phyloP scores from a whole-genome alignment of 2,113 vertebrate genomes.

The Heptranchias perlo region DNA sequence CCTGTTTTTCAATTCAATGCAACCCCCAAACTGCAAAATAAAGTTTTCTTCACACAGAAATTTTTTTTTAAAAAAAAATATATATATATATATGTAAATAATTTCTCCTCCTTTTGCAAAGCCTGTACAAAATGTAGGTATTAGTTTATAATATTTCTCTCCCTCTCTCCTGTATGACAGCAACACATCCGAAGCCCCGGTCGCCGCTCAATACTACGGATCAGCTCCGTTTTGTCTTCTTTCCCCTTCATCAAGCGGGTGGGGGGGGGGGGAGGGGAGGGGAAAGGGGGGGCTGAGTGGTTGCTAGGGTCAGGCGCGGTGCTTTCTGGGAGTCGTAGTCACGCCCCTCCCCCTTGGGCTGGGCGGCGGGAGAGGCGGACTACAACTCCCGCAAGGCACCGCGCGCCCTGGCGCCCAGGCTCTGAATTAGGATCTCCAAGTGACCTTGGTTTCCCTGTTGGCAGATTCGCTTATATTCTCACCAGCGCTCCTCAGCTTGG shows the following conservation, averaged over 20 bases:
- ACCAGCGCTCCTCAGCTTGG: too few relatives aligned
- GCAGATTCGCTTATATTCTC: too few relatives aligned
- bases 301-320: constrained; percentile 9
- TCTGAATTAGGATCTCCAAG: too few relatives aligned
- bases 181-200: not conserved
- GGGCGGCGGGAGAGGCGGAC: not conserved
- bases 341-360: not conserved
- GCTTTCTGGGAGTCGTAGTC: constrained; percentile 21
- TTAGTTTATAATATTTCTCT: not conserved
- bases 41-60: not conserved
- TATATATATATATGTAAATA: not conserved
- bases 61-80: not conserved
- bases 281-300: not conserved
- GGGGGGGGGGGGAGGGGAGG: not conserved
- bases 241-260: not conserved
- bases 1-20: constrained; percentile 1
- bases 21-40: not conserved
- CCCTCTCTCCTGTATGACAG: not conserved
- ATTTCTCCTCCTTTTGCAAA: not conserved
- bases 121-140: not conserved
- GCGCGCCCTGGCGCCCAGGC: too few relatives aligned
- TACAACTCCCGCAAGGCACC: not conserved
- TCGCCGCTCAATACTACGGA: not conserved
- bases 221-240: not conserved
- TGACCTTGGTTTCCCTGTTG: too few relatives aligned